These are phyloP conservation scores for Cnemophilus loriae DNA, from an alignment of 2,113 vertebrate genomes.

Conservation along the genomic window DNA sequence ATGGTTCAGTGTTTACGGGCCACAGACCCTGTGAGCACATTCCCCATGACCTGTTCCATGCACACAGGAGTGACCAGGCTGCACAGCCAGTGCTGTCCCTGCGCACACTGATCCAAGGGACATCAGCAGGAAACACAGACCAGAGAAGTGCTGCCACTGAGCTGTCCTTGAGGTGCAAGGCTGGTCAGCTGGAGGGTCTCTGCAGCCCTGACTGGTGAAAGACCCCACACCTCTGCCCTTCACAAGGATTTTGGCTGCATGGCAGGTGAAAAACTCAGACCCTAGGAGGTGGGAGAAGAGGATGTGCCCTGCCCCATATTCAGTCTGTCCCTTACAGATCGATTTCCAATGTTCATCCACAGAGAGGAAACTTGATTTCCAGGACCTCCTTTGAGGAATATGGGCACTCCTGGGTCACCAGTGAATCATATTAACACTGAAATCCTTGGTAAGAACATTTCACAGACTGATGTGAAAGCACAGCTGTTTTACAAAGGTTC, in stretches of 20 bases:
- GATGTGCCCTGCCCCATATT: neutral
- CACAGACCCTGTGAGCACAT: neutral
- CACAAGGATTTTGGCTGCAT: neutral
- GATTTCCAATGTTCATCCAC: accelerated
- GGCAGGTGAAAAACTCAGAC: neutral
- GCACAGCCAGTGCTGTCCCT: neutral
- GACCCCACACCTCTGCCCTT: neutral
- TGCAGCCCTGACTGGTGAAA: neutral
- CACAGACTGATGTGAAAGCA: neutral
- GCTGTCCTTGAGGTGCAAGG: neutral
- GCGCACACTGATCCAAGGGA: accelerated
- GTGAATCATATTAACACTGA: neutral
- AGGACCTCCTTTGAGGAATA: neutral
- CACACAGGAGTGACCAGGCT: neutral
- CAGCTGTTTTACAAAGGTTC: neutral
- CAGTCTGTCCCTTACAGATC: neutral
- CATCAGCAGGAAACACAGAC: neutral
- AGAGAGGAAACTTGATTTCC: neutral
- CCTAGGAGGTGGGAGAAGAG: neutral
- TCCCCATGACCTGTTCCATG: neutral
- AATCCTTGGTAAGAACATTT: neutral
- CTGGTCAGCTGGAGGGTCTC: neutral
- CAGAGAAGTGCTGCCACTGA: neutral
- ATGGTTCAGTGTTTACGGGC: neutral
- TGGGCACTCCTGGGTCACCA: neutral